Evolutionary conservation across 2,113 vertebrate species (phyloP).

Genomic region (Pycnonotus jocosus): DNA sequence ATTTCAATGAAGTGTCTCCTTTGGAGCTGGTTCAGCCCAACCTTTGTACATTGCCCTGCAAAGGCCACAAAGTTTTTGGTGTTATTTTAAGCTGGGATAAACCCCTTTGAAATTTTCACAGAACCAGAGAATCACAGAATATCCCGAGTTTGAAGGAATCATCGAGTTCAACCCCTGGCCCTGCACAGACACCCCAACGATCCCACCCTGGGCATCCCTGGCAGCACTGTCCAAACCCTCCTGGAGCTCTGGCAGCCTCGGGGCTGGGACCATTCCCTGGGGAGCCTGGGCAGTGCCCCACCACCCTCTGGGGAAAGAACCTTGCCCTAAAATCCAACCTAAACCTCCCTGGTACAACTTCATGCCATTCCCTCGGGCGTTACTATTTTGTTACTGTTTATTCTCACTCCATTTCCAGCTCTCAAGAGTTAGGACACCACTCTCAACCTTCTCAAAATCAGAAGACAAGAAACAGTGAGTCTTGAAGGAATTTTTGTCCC

Average conservation of each 20-base stretch:
- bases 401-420: background rate
- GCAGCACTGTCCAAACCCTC: accelerated
- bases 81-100: background rate
- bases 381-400: background rate
- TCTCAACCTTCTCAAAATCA: background rate
- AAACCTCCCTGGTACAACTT: background rate
- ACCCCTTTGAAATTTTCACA: background rate
- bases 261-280: accelerated
- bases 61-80: too few relatives aligned
- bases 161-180: accelerated
- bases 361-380: background rate
- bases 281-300: background rate
- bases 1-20: background rate
- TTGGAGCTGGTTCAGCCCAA: background rate
- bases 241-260: background rate
- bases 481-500: background rate
- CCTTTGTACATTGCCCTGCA: background rate
- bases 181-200: background rate
- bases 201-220: background rate
- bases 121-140: background rate
- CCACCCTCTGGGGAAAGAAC: background rate
- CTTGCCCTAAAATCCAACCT: accelerated
- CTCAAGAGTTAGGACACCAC: background rate
- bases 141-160: background rate
- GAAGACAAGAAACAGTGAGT: background rate